Conservation (phyloP, 2,797 vertebrate genomes). For the Chanos chanos region DNA sequence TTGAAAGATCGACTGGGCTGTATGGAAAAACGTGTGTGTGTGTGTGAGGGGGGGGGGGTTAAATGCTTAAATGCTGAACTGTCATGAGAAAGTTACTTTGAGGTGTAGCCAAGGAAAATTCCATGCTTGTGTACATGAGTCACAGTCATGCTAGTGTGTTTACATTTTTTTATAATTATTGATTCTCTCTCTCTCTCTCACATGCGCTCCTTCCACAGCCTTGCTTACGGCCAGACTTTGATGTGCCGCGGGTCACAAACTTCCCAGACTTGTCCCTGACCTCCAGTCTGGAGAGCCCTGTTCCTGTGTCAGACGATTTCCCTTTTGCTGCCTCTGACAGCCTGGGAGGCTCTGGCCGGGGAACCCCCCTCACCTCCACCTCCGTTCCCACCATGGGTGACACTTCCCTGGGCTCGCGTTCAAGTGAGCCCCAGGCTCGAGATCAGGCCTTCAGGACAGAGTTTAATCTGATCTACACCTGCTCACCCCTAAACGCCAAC, state of each 20-base stretch:
- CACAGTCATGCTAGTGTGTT: neutral
- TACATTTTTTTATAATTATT: neutral
- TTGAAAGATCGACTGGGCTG: too few species aligned
- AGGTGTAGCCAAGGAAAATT: too few species aligned
- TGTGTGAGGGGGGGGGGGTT: neutral
- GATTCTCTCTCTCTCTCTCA: too few species aligned
- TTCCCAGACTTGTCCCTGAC: slow-evolving; percentile 80
- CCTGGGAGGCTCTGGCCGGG: slow-evolving; percentile 47
- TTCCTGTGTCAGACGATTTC: slow-evolving; percentile 75
- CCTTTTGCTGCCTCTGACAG: slow-evolving; percentile 56
- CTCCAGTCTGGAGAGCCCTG: slow-evolving; percentile 78
- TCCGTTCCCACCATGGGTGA: slow-evolving; percentile 73
- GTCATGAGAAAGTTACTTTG: too few species aligned
- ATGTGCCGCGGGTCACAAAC: slow-evolving; percentile 66
- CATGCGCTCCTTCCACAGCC: too few species aligned
- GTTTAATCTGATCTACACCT: slow-evolving; percentile 99
- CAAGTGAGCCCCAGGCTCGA: slow-evolving; percentile 51
- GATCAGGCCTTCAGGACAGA: slow-evolving; percentile 97
- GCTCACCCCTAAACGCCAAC: slow-evolving; percentile 95
- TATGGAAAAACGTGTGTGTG: neutral
- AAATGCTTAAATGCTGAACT: neutral
- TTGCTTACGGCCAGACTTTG: slow-evolving; percentile 82
- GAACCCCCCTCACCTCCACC: slow-evolving; percentile 52
- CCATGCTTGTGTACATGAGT: too few species aligned
- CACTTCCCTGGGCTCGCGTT: slow-evolving; percentile 70